A percentile compares a stretch with the other conserved stretches of the same genome.
phyloP scores from a whole-genome alignment of 2,113 vertebrate species.

The Lagopus muta region DNA sequence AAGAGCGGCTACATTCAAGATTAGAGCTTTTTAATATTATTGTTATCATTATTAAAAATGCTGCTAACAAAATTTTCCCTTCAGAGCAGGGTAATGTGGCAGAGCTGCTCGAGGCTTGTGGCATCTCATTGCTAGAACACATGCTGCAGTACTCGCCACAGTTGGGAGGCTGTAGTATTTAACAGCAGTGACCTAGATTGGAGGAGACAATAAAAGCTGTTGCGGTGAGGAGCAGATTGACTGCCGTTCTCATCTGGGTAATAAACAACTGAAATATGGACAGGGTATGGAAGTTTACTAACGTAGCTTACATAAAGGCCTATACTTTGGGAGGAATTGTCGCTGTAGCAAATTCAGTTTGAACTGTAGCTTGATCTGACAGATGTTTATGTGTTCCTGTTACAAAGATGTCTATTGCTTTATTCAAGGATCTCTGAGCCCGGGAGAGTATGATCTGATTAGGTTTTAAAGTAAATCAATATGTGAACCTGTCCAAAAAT shows the following conservation, averaged over 20 bases:
- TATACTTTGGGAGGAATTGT: constrained; percentile 12
- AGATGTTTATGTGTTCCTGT: constrained; percentile 11
- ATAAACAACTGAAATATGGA: constrained; percentile 67
- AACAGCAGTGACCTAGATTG: constrained; percentile 83
- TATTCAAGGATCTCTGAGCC: constrained; percentile 62
- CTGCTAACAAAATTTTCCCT: constrained; percentile 39
- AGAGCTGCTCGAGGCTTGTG: constrained; percentile 32
- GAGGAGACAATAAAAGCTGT: constrained; percentile 79
- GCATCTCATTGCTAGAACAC: constrained; percentile 54
- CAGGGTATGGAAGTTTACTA: constrained; percentile 65
- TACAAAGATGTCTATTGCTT: constrained; percentile 30
- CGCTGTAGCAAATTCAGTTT: constrained; percentile 28
- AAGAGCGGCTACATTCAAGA: neutral
- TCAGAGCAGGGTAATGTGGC: constrained; percentile 29
- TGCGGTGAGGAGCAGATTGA: constrained; percentile 78
- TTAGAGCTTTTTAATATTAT: neutral
- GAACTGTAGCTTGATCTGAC: neutral
- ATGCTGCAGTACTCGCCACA: constrained; percentile 34
- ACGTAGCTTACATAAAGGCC: constrained; percentile 51
- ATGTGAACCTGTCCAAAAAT: constrained; percentile 53
- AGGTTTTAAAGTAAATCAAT: constrained; percentile 68
- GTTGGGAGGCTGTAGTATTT: constrained; percentile 63
- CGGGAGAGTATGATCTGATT: neutral
- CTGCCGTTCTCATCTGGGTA: constrained; percentile 80
- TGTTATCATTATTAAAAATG: neutral